phyloP scores from a whole-genome alignment of 2,797 vertebrate species.

The Coregonus sp. region DNA sequence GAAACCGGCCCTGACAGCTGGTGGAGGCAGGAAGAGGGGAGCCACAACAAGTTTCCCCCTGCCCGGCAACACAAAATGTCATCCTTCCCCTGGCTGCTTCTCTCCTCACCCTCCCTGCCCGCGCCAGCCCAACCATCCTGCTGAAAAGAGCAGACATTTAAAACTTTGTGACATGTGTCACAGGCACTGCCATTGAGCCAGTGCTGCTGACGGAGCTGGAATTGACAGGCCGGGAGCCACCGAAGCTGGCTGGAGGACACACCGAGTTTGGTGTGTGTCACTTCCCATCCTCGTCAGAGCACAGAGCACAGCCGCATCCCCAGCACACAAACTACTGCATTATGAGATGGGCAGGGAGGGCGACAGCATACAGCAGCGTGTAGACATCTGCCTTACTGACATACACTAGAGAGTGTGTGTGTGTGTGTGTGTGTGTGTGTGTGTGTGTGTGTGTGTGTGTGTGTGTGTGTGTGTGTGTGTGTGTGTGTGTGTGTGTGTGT shows the following conservation, averaged over 20 bases:
- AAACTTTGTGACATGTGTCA: conserved; percentile 99
- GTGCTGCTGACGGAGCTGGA: conserved; percentile 87
- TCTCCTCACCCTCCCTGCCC: conserved; percentile 10
- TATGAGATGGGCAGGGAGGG: conserved; percentile 72
- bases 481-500: no score
- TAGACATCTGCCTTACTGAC: conserved; percentile 74
- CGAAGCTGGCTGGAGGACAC: conserved; percentile 92
- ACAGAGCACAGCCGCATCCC: conserved; percentile 72
- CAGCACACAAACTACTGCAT: conserved; percentile 80
- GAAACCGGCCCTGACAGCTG: conserved; percentile 90
- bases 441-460: background rate
- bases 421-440: background rate
- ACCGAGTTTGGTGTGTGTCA: conserved; percentile 96
- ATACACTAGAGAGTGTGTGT: conserved; percentile 43
- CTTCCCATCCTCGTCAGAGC: conserved; percentile 89
- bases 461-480: conserved; percentile 28
- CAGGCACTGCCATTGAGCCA: conserved; percentile 90
- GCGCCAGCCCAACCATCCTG: conserved; percentile 81
- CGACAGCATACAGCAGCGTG: conserved; percentile 36
- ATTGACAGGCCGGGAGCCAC: conserved; percentile 91
- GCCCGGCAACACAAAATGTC: conserved; percentile 86
- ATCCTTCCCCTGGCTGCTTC: conserved; percentile 84
- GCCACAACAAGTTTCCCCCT: conserved; percentile 80
- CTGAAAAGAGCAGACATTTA: conserved; percentile 97
- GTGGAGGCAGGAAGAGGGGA: conserved; percentile 86